Base-by-base conservation (phyloP, 2,888 invertebrate species). In the Lepidochrysops patricia region DNA sequence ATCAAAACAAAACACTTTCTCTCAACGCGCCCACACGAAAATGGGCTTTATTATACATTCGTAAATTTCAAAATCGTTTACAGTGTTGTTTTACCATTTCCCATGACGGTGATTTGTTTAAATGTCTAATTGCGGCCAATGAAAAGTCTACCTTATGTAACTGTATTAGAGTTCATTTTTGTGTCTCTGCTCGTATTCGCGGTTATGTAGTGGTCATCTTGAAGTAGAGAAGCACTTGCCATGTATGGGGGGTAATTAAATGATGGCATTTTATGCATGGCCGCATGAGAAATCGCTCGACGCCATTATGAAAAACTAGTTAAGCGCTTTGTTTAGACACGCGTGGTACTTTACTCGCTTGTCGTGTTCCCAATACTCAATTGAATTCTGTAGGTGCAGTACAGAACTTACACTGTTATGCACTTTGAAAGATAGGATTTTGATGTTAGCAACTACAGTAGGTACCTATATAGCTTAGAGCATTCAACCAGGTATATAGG, bases 231-330 rank as follows among this genome's bases (percentile, higher is more conserved):
- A 74, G 72, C 68, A 72, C 75, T 75, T 77, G 70, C 85, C 84
- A 76, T 84, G 77, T 85, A 87, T 76, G 86, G 87, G 66, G 66
- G 73, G 80, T 87, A 87, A 87, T 87, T 84, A 86, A 86, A 83
- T 74, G 68, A 72, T 77, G 78, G 80, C 76, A 84, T 84, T 84
- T 84, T 77, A 84, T 82, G 87, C 72, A 79, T 72, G 75, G 84
- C 63, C 82, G 80, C 77, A 80, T 86, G 87, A 73, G 87, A 86
- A 85, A 76, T 73, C 79, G 76, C 73, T 74, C 76, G 84, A 80
- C 79, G 81, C 81, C 69, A 77, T 80, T 77, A 80, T 79, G 79
- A 83, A 83, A 84, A 84, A 83, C 74, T 79, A 72, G 79, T 70
- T 72, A 80, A 80, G 73, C 71, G 69, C 72, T 79, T 79, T 82